Conservation (phyloP, 2,797 vertebrate genomes). For the Rousettus madagascariensis region DNA sequence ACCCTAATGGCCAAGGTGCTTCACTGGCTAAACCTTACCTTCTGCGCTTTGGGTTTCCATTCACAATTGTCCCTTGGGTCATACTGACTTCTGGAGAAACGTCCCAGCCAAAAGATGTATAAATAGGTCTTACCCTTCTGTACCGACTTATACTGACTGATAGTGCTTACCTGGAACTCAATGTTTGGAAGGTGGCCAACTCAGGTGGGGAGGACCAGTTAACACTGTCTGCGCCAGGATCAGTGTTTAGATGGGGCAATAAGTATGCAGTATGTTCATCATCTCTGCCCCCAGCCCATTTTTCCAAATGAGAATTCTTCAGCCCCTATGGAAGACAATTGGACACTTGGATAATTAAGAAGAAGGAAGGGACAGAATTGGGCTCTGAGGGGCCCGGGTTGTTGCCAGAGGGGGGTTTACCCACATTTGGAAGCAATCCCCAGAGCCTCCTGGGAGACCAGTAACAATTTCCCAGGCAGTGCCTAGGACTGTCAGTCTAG, state of each 20-base stretch:
- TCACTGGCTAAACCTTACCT: background rate
- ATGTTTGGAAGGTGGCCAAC: background rate
- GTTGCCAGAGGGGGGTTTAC: background rate
- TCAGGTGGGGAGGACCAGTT: background rate
- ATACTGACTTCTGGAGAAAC: background rate
- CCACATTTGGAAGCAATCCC: background rate
- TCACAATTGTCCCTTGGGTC: background rate
- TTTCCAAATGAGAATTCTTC: background rate
- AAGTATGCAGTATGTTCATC: too few species aligned
- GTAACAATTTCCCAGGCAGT: background rate
- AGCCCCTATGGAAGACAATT: background rate
- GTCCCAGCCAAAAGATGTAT: background rate
- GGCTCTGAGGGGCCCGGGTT: background rate
- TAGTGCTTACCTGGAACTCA: background rate
- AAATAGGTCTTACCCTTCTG: background rate
- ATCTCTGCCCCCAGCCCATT: background rate
- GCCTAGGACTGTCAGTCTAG: background rate
- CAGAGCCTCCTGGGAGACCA: background rate
- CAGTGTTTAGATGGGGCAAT: background rate
- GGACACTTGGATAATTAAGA: background rate
- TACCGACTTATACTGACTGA: background rate
- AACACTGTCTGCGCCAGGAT: background rate
- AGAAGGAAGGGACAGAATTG: background rate
- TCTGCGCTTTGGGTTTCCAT: background rate
- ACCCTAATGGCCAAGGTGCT: too few species aligned